A percentile compares a stretch with the other conserved stretches of the same genome.
These are phyloP conservation scores for Melanchra persicariae DNA, from an alignment of 2,888 invertebrate species.

Conservation along the genomic window DNA sequence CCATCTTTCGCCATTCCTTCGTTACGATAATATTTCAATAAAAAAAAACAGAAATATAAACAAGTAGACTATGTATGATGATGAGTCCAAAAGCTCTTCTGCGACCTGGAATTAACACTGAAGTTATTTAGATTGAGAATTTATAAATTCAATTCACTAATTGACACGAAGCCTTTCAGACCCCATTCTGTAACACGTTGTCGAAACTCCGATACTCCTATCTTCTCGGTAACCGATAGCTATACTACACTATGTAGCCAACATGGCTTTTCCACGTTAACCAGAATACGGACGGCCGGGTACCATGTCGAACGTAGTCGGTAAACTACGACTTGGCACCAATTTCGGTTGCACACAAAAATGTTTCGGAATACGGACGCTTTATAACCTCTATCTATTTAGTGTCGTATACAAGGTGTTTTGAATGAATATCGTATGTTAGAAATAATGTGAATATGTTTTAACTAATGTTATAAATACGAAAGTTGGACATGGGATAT, in stretches of 20 bases:
- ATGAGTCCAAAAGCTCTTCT: too few relatives aligned
- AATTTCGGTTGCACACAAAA: conserved; percentile 44
- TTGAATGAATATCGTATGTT: not conserved
- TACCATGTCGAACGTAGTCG: conserved; percentile 45
- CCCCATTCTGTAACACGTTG: not conserved
- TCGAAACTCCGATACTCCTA: not conserved
- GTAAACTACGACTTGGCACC: conserved; percentile 59
- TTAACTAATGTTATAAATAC: too few relatives aligned
- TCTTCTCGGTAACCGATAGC: not conserved
- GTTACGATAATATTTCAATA: too few relatives aligned
- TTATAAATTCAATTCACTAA: too few relatives aligned
- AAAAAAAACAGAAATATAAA: too few relatives aligned
- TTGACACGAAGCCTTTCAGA: too few relatives aligned
- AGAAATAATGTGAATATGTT: too few relatives aligned
- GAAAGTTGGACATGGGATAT: too few relatives aligned
- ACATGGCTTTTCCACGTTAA: conserved; percentile 44
- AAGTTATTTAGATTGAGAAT: too few relatives aligned
- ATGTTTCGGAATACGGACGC: conserved; percentile 29
- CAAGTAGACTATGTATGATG: too few relatives aligned
- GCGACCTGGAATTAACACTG: too few relatives aligned
- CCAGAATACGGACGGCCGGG: conserved; percentile 18
- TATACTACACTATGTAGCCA: not conserved
- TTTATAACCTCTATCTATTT: conserved; percentile 6
- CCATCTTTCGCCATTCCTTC: too few relatives aligned
- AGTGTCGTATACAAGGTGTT: not conserved